phyloP scores from a whole-genome alignment of 2,113 vertebrate genomes.

The Malurus alboscapulatus region DNA sequence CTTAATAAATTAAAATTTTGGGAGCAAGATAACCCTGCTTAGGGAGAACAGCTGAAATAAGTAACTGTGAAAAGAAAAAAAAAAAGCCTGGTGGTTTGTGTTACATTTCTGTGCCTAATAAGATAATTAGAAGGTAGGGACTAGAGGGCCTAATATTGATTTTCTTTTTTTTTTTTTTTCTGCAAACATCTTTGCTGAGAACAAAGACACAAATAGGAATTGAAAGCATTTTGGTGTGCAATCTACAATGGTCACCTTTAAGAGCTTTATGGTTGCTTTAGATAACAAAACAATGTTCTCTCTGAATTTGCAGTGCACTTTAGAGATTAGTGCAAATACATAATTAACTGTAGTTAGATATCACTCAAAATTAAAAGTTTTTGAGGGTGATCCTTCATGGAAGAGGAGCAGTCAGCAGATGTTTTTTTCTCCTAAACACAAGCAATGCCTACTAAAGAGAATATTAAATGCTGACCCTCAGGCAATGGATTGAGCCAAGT shows the following conservation, averaged over 20 bases:
- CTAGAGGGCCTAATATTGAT: constrained; percentile 52
- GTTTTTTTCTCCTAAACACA: not conserved
- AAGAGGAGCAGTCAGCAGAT: not conserved
- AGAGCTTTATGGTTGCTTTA: not conserved
- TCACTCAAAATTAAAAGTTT: not conserved
- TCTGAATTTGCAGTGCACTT: not conserved
- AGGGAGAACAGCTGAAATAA: constrained; percentile 39
- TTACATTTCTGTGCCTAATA: constrained; percentile 64
- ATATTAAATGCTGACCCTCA: not conserved
- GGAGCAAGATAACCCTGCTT: constrained; percentile 49
- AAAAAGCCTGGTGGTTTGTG: not conserved
- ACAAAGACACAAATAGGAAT: constrained; percentile 25
- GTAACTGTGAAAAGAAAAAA: not conserved
- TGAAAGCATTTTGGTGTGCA: constrained; percentile 13
- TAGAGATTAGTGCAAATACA: not conserved
- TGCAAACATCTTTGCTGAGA: constrained; percentile 11
- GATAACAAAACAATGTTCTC: not conserved
- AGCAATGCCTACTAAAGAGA: not conserved
- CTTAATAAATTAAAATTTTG: constrained; percentile 77
- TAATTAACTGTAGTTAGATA: not conserved
- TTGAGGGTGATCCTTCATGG: not conserved
- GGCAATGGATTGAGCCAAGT: not conserved
- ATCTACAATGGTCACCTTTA: constrained; percentile 15
- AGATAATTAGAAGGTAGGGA: constrained; percentile 63
- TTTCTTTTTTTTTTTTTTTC: constrained; percentile 71